phyloP scores from a whole-genome alignment of 2,888 invertebrate species.

The Neoaliturus tenellus region DNA sequence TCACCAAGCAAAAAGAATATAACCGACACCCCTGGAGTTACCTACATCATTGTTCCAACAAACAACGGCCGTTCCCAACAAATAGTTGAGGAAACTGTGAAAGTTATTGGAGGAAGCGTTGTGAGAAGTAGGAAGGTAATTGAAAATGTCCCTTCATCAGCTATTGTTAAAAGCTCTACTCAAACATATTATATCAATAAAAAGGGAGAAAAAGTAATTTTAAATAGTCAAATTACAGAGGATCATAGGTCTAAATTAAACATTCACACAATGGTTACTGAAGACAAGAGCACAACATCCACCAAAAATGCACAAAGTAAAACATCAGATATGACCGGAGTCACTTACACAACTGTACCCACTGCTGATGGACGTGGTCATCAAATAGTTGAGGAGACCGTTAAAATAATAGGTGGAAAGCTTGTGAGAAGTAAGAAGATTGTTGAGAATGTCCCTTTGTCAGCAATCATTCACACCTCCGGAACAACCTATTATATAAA shows the following conservation, averaged over 20 bases:
- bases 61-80: background rate
- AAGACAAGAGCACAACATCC: background rate
- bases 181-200: slow-evolving; percentile 10
- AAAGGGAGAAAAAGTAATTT: slow-evolving; percentile 27
- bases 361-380: background rate
- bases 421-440: slow-evolving; percentile 57
- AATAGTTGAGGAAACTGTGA: slow-evolving; percentile 44
- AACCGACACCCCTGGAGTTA: slow-evolving; percentile 32
- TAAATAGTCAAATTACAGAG: background rate
- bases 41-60: slow-evolving; percentile 38
- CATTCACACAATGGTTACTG: background rate
- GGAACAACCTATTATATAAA: slow-evolving; percentile 10
- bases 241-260: background rate
- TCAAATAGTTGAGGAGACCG: slow-evolving; percentile 40
- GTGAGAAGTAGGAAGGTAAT: slow-evolving; percentile 33
- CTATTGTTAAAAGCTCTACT: background rate
- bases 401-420: slow-evolving; percentile 63
- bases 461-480: background rate
- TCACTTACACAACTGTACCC: background rate
- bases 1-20: background rate
- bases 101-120: slow-evolving; percentile 58
- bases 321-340: background rate
- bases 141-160: background rate
- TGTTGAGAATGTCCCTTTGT: background rate
- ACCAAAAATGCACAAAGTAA: background rate